These are phyloP conservation scores for Apamea crenata DNA, from an alignment of 2,888 invertebrate species.

Conservation along the genomic window DNA sequence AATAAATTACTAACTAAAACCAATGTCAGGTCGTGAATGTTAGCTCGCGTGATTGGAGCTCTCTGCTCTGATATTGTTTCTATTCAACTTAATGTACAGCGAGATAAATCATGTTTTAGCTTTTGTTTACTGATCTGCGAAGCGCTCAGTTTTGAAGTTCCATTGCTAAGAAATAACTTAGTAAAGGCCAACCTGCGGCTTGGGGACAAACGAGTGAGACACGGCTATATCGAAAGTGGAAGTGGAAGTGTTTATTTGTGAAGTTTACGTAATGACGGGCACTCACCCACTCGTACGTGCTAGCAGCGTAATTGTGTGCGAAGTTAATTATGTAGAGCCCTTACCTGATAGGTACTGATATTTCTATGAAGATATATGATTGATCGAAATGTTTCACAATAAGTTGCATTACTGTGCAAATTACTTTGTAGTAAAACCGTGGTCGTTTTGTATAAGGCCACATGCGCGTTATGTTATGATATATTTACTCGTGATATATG, in stretches of 20 bases:
- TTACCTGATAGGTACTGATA: conserved; percentile 20
- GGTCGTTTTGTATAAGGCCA: conserved; percentile 24
- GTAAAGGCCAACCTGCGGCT: conserved; percentile 34
- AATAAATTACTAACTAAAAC: conserved; percentile 72
- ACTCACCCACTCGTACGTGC: conserved; percentile 18
- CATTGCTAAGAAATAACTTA: conserved; percentile 28
- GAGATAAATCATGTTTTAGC: conserved; percentile 43
- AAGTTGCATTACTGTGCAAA: conserved; percentile 6
- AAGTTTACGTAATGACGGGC: conserved; percentile 46
- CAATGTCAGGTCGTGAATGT: conserved; percentile 73
- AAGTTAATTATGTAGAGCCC: conserved; percentile 30
- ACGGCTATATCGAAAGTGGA: conserved; percentile 43
- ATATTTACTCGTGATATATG: conserved; percentile 45
- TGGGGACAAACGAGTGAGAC: conserved; percentile 14
- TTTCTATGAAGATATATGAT: neutral
- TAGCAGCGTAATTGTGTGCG: conserved; percentile 5
- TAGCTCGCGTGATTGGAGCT: conserved; percentile 68
- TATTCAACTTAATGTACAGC: conserved; percentile 45
- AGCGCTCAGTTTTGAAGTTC: conserved; percentile 19
- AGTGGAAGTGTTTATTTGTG: conserved; percentile 52
- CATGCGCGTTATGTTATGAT: conserved; percentile 25
- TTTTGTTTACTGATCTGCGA: conserved; percentile 48
- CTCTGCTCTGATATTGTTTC: conserved; percentile 63
- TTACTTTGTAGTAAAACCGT: conserved; percentile 1
- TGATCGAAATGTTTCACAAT: conserved; percentile 8